Percentiles rank a stretch among this genome's conserved stretches.
Conservation (phyloP, 2,888 invertebrate genomes). For the Epinotia demarniana region DNA sequence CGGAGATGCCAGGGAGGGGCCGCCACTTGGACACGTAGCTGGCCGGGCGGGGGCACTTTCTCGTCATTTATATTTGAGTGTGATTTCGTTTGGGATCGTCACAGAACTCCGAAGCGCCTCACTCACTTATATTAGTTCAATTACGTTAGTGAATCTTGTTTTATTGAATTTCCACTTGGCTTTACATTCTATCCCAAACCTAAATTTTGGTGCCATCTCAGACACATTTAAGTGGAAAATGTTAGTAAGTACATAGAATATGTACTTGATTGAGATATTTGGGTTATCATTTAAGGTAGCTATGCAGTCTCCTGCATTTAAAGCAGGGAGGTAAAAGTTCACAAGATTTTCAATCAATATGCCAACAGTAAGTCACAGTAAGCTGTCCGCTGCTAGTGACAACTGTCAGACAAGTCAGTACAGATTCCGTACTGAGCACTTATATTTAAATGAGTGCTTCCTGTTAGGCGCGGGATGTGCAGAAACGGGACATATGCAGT, state of each 20-base stretch:
- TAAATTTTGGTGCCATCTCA: background rate
- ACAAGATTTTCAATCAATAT: no score
- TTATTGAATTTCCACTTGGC: conserved; percentile 73
- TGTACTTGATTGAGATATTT: background rate
- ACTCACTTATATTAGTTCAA: conserved; percentile 76
- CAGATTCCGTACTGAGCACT: no score
- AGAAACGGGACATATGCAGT: no score
- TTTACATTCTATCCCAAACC: conserved; percentile 69
- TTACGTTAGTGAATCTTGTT: conserved; percentile 74
- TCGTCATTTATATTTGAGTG: conserved; percentile 82
- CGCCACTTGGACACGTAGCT: conserved; percentile 77
- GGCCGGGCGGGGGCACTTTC: conserved; percentile 66
- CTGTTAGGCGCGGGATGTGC: no score
- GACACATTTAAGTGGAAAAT: background rate
- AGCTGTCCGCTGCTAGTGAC: no score
- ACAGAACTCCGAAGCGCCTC: conserved; percentile 67
- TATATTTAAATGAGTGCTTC: no score
- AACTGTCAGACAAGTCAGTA: no score
- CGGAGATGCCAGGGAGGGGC: conserved; percentile 57
- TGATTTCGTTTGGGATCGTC: conserved; percentile 79
- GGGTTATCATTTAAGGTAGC: background rate
- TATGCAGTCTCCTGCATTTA: no score
- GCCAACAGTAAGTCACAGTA: no score
- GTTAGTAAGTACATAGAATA: background rate
- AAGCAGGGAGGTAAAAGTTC: no score